Conservation (phyloP, 2,113 vertebrate species). For the Spea bombifrons region DNA sequence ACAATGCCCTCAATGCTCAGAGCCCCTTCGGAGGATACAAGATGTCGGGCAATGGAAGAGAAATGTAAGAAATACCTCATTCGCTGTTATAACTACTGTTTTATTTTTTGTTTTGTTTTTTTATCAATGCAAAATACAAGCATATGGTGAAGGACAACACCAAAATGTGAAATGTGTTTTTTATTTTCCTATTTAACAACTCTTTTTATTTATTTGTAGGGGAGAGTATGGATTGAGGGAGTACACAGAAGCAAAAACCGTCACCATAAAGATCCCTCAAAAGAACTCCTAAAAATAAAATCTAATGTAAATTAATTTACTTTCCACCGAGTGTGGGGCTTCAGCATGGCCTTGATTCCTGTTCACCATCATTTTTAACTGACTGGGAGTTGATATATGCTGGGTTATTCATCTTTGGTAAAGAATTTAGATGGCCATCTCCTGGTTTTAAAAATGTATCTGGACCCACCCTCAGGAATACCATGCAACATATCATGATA, state of each 20-base stretch:
- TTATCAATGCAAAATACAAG: not conserved
- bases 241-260: conserved; percentile 96
- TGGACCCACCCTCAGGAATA: conserved; percentile 66
- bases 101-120: too few species aligned
- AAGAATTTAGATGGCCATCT: conserved; percentile 39
- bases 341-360: conserved; percentile 1
- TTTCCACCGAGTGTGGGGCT: not conserved
- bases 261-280: conserved; percentile 90
- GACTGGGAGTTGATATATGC: conserved; percentile 3
- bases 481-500: conserved; percentile 54
- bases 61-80: conserved; percentile 84
- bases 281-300: conserved; percentile 85
- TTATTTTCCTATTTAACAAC: not conserved
- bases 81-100: too few species aligned
- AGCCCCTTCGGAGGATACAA: conserved; percentile 99
- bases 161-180: not conserved
- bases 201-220: conserved; percentile 65
- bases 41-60: conserved; percentile 98
- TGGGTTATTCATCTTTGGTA: conserved; percentile 3
- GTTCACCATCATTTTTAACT: not conserved
- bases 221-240: conserved; percentile 90
- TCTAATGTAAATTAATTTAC: conserved; percentile 20
- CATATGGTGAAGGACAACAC: not conserved
- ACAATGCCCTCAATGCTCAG: conserved; percentile 95
- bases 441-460: conserved; percentile 54